Base-by-base conservation (phyloP, 2,888 invertebrate genomes). In the Tenthredo amoena region DNA sequence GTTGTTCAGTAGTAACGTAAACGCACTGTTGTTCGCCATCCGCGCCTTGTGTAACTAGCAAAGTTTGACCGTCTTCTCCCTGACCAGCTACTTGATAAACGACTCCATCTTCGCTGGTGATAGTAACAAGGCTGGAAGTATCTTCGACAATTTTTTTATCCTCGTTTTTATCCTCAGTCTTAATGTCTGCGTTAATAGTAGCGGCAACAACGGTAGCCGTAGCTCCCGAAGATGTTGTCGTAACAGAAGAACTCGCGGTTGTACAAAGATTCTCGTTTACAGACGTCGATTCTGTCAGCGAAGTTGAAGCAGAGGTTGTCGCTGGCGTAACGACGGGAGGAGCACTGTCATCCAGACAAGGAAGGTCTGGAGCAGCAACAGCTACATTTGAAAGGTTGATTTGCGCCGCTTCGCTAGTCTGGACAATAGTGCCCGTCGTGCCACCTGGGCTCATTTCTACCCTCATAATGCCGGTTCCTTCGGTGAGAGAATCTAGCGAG, bases 31-130 rank as follows among this genome's bases (percentile, higher is more conserved):
- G 97, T 89, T 97, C 97, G 0, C 97, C 97, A 87, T 97, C 97
- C 0, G 96, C 96, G 7, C 96, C 96, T 86, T 96, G 96, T 2
- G 97, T 96, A 74, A 97, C 96, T 76, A 97, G 93, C 86, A 97
- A 94, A 0, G 97, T 97, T 91, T 97, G 97, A 0, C 97, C 97
- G 72, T 96, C 96, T 88, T 97, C 96, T 88, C 97, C 97, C 90
- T 97, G 97, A n/a, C 97, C 96, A 0, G 96, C 96, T 47, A 97
- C 96, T 94, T 97, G 96, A 92, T 96, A 97, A 12, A 97, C 95
- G 0, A 96, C 96, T n/a, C 98, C 97, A 90, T 98, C 97, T 89
- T 97, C 97, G 0, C 97, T 97, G 0, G 97, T 96, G 65, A 97
- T 97, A 90, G 97, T 96, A 87, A 97, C 95, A 21, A 97, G 96